These are phyloP conservation scores for Umimayanthus chanpuru DNA, from an alignment of 92 coral and sea anemone genomes.

Conservation along the genomic window DNA sequence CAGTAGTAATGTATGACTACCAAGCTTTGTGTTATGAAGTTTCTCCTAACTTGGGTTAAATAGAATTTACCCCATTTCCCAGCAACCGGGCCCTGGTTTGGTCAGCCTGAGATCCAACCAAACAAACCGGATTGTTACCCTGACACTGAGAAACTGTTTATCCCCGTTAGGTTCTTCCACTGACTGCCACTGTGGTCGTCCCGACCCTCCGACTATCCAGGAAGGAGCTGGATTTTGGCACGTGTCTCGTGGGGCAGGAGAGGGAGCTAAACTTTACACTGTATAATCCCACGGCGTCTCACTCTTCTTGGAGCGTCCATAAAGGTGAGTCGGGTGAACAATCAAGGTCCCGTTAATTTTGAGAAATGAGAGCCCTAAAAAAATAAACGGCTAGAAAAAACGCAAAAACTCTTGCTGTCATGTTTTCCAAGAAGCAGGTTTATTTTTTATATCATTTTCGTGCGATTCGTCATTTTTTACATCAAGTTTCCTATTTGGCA, in stretches of 20 bases:
- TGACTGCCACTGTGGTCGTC: slow-evolving; percentile 79
- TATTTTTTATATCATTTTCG: no score
- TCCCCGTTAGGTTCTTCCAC: slow-evolving; percentile 70
- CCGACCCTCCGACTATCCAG: slow-evolving; percentile 90
- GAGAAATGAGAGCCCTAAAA: no score
- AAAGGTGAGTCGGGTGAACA: slow-evolving; percentile 62
- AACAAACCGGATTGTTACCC: neutral
- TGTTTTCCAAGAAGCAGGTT: no score
- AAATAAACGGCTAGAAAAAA: no score
- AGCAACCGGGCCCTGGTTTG: neutral
- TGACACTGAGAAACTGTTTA: neutral
- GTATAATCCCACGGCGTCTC: slow-evolving; percentile 78
- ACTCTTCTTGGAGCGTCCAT: slow-evolving; percentile 79
- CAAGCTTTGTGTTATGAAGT: no score
- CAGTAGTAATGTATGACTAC: no score
- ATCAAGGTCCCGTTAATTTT: no score
- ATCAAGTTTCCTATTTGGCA: no score
- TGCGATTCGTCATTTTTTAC: no score
- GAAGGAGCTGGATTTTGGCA: slow-evolving; percentile 86
- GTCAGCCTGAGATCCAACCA: neutral
- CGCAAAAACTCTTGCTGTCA: no score
- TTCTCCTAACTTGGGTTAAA: no score
- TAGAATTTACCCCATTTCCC: no score
- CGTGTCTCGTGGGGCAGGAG: slow-evolving; percentile 89
- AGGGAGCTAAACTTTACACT: slow-evolving; percentile 75